phyloP scores from a whole-genome alignment of 2,797 vertebrate genomes.

The Harpagifer antarcticus region DNA sequence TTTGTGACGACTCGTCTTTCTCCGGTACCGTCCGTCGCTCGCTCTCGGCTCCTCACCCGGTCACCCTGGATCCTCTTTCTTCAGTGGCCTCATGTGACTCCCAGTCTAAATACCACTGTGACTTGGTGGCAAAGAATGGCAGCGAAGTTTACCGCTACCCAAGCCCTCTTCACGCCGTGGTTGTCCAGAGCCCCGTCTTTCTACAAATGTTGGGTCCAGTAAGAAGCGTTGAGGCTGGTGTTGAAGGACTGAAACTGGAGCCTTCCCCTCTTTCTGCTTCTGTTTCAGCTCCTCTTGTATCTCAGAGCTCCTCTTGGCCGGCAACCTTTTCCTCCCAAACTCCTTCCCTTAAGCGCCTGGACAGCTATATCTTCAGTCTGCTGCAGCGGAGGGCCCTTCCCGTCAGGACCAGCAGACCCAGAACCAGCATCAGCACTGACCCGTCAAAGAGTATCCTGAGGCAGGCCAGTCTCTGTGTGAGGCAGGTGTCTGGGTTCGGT shows the following conservation, averaged over 20 bases:
- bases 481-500: constrained; percentile 61
- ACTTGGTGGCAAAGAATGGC: constrained; percentile 90
- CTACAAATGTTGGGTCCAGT: constrained; percentile 83
- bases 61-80: constrained; percentile 79
- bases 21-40: constrained; percentile 79
- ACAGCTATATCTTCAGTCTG: constrained; percentile 91
- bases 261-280: constrained; percentile 16
- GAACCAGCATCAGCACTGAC: constrained; percentile 92
- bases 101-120: constrained; percentile 90
- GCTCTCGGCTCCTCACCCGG: constrained; percentile 85
- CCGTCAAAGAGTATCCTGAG: constrained; percentile 90
- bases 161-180: constrained; percentile 92
- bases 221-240: constrained; percentile 67
- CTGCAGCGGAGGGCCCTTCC: constrained; percentile 90
- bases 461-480: constrained; percentile 88
- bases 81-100: constrained; percentile 76
- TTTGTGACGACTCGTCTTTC: constrained; percentile 82
- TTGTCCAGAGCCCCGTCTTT: constrained; percentile 91
- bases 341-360: constrained; percentile 86
- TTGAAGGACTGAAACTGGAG: constrained; percentile 75
- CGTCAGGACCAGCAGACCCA: constrained; percentile 91
- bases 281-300: constrained; percentile 39
- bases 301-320: constrained; percentile 79
- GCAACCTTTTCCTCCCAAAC: constrained; percentile 73
- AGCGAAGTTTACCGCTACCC: constrained; percentile 91